Conservation (phyloP, 2,797 vertebrate genomes). For the Emys orbicularis region DNA sequence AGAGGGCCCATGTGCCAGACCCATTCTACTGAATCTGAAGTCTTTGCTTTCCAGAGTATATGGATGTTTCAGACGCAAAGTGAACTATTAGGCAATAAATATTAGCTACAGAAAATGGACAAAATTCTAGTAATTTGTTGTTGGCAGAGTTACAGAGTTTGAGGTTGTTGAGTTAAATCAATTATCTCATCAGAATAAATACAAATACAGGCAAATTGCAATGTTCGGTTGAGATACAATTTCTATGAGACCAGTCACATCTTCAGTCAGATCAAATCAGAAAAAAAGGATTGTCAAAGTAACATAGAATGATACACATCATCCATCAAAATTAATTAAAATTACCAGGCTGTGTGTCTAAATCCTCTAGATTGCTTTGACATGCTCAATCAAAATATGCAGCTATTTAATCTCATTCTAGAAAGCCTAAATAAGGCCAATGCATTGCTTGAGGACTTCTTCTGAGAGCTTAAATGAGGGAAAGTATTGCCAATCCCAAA, state of each 20-base stretch:
- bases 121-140: not conserved
- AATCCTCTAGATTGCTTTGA: conserved; percentile 38
- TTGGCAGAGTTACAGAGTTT: not conserved
- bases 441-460: not conserved
- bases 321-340: conserved; percentile 30
- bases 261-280: not conserved
- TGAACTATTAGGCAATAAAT: not conserved
- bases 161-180: not conserved
- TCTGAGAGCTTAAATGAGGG: not conserved
- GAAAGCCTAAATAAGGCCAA: conserved; percentile 1
- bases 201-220: not conserved
- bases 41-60: not conserved
- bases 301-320: not conserved
- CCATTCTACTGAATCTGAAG: not conserved
- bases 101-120: not conserved
- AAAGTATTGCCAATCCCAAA: not conserved
- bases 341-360: not conserved
- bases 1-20: not conserved
- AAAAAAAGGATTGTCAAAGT: not conserved
- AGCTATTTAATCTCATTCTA: conserved; percentile 44
- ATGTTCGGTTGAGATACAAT: not conserved
- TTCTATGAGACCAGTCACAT: not conserved
- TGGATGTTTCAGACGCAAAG: not conserved
- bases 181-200: not conserved
- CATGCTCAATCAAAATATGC: conserved; percentile 39